Percentiles rank a stretch among this genome's conserved stretches.
phyloP scores from a whole-genome alignment of 2,113 vertebrate species.

The Neopipo cinnamomea region DNA sequence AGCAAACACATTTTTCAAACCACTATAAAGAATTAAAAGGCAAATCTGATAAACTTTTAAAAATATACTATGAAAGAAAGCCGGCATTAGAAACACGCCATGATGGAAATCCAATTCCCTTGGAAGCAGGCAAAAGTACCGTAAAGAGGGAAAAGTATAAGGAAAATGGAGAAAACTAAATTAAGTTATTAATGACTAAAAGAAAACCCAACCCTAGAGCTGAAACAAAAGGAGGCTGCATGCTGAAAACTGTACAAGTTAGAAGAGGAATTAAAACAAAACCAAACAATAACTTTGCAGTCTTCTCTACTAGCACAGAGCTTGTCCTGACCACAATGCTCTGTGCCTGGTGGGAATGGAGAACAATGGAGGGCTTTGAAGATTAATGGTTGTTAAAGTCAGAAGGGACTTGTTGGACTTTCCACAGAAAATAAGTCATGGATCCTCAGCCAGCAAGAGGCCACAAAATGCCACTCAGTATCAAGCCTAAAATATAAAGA shows the following conservation, averaged over 20 bases:
- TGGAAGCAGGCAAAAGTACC: neutral
- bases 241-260: neutral
- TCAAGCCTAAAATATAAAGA: neutral
- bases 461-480: constrained; percentile 24
- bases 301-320: neutral
- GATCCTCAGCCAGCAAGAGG: constrained; percentile 12
- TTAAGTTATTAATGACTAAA: neutral
- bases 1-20: constrained; percentile 12
- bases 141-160: neutral
- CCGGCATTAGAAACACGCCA: neutral
- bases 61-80: neutral
- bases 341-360: neutral
- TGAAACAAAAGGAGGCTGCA: constrained; percentile 2
- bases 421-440: neutral
- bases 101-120: neutral
- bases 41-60: neutral
- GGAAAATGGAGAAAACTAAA: neutral
- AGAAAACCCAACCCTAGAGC: neutral
- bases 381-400: neutral
- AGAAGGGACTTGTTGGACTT: constrained; percentile 4
- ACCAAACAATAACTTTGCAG: constrained; percentile 24
- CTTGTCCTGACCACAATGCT: neutral
- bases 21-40: neutral
- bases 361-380: constrained; percentile 22
- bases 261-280: constrained; percentile 21